Base-by-base conservation (phyloP, 1,140 invertebrate species). In the Heliconius melpomene region DNA sequence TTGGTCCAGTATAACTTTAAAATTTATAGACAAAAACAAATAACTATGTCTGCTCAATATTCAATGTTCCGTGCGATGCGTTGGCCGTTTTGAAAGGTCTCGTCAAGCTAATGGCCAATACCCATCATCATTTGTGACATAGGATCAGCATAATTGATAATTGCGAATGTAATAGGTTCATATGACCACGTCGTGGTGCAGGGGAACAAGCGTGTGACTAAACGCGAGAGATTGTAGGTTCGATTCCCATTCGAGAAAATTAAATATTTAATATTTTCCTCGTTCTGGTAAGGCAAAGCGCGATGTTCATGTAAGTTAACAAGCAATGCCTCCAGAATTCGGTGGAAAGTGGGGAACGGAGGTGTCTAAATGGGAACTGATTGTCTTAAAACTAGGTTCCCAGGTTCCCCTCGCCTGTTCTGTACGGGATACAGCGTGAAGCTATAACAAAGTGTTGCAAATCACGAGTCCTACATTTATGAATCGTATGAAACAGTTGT, bases 401-500 rank as follows among this genome's bases (percentile, higher is more conserved):
- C 40, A 46, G 5, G 40, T 46, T 46, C 40, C 11, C 1, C 40
- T 13, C 1, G 11, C 13, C 11, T 13, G 11, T 3, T 13, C 3
- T 5, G 0, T 46, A 5, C 13, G 11, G 13, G 11, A 1, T 46
- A 46, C 3, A 46, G 11, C 40, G 1, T 46, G 40, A 46, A 46
- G 40, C 40, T 5, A 46, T 16, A 16, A 13, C 71, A 80, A 80
- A 77, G 13, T 38, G 20, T 60, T 78, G 78, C 52, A 54, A 79
- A 81, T 72, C 57, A 60, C 80, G 50, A 81, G 78, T 71, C 66
- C 74, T 79, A 82, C 74, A 79, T 83, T 83, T 79, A 66, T 66
- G 60, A 11, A 66, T 26, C 60, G 76, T 75, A 79, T 75, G 83
- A 87, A 87, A 87, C 83, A 84, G 77, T 78, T 84, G 74, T 26